These are phyloP conservation scores for Dryococelus australis DNA, from an alignment of 2,888 invertebrate genomes.

Conservation along the genomic window DNA sequence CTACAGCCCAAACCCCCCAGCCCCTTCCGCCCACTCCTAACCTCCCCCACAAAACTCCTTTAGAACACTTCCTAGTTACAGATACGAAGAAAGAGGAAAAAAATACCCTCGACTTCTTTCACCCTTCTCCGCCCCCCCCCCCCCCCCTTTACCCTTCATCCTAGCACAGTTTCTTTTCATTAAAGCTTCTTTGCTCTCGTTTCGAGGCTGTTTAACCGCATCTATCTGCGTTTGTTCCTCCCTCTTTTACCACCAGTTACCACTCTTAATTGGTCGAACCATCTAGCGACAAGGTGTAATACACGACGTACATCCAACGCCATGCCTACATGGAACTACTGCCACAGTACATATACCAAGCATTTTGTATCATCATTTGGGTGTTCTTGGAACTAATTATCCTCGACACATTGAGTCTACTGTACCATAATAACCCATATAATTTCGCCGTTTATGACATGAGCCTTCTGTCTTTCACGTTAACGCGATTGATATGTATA, in stretches of 20 bases:
- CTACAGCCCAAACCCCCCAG: background rate
- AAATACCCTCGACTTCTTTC: background rate
- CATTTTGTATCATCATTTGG: no score
- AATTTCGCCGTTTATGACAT: no score
- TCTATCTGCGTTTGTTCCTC: constrained; percentile 12
- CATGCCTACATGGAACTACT: background rate
- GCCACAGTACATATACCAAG: no score
- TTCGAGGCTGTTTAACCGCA: constrained; percentile 29
- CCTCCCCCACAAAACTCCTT: constrained; percentile 25
- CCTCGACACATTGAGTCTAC: no score
- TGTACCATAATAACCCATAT: no score
- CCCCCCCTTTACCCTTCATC: no score
- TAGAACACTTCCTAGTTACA: constrained; percentile 33
- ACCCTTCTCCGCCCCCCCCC: no score
- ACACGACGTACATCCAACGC: background rate
- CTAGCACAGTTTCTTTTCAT: constrained; percentile 22
- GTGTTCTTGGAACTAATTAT: no score
- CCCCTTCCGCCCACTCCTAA: background rate
- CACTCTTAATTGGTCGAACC: background rate
- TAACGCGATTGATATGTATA: no score
- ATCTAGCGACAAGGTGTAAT: background rate
- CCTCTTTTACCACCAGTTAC: background rate
- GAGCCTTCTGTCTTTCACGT: no score
- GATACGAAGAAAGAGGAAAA: background rate
- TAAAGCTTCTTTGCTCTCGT: constrained; percentile 27